Conservation (phyloP, 2,113 vertebrate species). For the Microcebus griseorufus region DNA sequence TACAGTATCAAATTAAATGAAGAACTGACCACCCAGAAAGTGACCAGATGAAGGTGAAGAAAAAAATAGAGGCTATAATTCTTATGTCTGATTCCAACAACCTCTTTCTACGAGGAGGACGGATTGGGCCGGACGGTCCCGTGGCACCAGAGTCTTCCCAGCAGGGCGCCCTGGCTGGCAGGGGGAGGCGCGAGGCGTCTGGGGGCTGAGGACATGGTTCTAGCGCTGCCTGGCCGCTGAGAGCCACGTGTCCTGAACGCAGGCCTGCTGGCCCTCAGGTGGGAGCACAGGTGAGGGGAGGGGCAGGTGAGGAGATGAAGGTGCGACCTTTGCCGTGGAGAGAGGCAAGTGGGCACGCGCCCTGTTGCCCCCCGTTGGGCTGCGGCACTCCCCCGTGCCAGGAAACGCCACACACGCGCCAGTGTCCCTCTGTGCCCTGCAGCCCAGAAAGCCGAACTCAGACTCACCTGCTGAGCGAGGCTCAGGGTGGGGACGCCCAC, state of each 20-base stretch:
- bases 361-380: not conserved
- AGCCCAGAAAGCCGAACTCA: not conserved
- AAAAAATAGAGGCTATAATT: not conserved
- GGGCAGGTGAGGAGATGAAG: fast-evolving
- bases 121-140: fast-evolving
- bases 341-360: no score
- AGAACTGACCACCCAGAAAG: not conserved
- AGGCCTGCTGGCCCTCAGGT: fast-evolving
- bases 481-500: no score
- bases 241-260: fast-evolving
- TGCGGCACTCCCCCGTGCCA: not conserved
- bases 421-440: not conserved
- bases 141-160: not conserved
- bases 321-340: not conserved
- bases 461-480: fast-evolving
- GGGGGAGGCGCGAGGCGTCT: fast-evolving
- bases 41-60: no score
- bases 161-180: no score
- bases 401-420: not conserved
- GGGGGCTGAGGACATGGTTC: not conserved
- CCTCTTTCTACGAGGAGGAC: no score
- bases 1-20: not conserved
- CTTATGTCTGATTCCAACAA: not conserved
- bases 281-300: fast-evolving
- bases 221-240: not conserved